These are phyloP conservation scores for Pipistrellus pygmaeus DNA, from an alignment of 2,797 vertebrate species.

Conservation along the genomic window DNA sequence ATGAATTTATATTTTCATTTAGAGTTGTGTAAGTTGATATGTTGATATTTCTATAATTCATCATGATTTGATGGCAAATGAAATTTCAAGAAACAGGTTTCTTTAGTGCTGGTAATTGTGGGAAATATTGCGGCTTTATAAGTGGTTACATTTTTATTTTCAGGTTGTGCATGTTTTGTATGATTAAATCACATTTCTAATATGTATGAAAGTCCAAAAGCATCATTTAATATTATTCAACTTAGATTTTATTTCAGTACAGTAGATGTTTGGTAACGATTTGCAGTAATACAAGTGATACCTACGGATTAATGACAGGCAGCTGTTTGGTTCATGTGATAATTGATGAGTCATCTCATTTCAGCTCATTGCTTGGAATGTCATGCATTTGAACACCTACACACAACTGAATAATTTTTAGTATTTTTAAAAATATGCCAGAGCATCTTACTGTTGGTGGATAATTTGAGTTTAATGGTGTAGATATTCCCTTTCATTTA, in stretches of 20 bases:
- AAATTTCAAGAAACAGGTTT: background rate
- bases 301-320: background rate
- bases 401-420: background rate
- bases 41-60: slow-evolving; percentile 13
- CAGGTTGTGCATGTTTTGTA: background rate
- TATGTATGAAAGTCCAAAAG: background rate
- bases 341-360: background rate
- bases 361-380: background rate
- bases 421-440: background rate
- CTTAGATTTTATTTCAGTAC: slow-evolving; percentile 12
- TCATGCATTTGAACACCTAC: background rate
- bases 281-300: background rate
- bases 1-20: slow-evolving; percentile 28
- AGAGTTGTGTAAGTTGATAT: background rate
- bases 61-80: background rate
- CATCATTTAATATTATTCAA: slow-evolving; percentile 33
- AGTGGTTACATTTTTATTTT: background rate
- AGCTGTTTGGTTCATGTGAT: background rate
- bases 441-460: background rate
- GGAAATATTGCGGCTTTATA: background rate
- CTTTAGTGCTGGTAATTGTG: slow-evolving; percentile 37
- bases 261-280: background rate
- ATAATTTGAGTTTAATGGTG: background rate
- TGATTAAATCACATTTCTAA: background rate
- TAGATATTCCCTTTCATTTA: background rate